These are phyloP conservation scores for Enteromius anoplus DNA, from an alignment of 2,797 vertebrate species.

Conservation along the genomic window DNA sequence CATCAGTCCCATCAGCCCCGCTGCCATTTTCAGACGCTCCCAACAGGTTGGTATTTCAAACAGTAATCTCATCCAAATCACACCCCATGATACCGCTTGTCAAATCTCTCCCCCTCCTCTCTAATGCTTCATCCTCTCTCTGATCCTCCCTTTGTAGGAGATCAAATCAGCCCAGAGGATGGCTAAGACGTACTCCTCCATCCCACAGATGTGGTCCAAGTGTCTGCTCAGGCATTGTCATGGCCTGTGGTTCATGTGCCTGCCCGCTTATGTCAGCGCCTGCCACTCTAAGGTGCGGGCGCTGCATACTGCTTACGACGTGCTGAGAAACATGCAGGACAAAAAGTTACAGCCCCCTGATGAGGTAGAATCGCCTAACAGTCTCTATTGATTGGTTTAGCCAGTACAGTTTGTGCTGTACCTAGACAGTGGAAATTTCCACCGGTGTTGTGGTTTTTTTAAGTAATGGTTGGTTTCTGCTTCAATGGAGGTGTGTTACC, in stretches of 20 bases:
- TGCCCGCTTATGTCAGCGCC: constrained; percentile 89
- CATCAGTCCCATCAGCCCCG: constrained; percentile 91
- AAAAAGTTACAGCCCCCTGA: constrained; percentile 95
- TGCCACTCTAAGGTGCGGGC: constrained; percentile 96
- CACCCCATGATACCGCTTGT: constrained; percentile 11
- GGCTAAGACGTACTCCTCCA: constrained; percentile 91
- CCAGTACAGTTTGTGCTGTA: constrained; percentile 5
- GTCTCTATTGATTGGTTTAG: constrained; percentile 6
- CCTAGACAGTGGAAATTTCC: neutral
- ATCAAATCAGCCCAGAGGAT: constrained; percentile 95
- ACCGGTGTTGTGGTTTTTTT: constrained; percentile 23
- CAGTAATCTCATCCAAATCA: constrained; percentile 1
- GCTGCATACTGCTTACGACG: constrained; percentile 91
- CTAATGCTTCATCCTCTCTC: constrained; percentile 2
- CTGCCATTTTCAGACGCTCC: constrained; percentile 94
- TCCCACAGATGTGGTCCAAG: constrained; percentile 99
- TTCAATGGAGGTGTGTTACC: constrained; percentile 89
- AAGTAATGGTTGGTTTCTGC: accelerated
- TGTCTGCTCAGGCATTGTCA: constrained; percentile 96
- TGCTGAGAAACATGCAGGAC: constrained; percentile 94
- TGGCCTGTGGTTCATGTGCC: constrained; percentile 97
- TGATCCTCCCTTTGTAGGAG: constrained; percentile 79
- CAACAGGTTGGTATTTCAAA: constrained; percentile 86
- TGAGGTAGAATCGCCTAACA: constrained; percentile 80
- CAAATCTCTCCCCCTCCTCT: constrained; percentile 1